A percentile compares a stretch with the other conserved stretches of the same genome.
These are phyloP conservation scores for Chaetops frenatus DNA, from an alignment of 2,113 vertebrate species.

Conservation along the genomic window DNA sequence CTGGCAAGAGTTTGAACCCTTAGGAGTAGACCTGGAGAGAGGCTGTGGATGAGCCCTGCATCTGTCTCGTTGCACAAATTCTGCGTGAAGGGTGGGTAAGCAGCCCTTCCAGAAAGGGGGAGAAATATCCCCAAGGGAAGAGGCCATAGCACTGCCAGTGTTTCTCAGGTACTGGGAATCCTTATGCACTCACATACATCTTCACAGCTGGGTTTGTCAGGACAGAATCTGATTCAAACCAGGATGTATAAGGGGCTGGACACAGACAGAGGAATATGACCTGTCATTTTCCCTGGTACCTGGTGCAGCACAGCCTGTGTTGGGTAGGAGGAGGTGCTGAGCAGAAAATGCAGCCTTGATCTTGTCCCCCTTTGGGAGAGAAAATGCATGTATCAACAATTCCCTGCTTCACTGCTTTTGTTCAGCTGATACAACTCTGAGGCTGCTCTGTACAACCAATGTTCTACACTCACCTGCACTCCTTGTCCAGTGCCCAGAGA, in stretches of 20 bases:
- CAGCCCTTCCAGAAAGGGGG: not conserved
- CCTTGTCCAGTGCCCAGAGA: not conserved
- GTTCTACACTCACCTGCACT: not conserved
- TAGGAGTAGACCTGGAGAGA: not conserved
- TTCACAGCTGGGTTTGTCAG: not conserved
- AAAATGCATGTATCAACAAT: not conserved
- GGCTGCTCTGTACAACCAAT: not conserved
- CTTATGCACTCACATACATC: not conserved
- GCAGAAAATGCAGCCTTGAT: not conserved
- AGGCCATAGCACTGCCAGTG: not conserved
- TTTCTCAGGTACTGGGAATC: not conserved
- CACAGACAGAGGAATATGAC: not conserved
- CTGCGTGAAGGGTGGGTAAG: not conserved
- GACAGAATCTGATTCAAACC: not conserved
- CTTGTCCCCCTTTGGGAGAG: not conserved
- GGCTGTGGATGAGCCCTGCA: not conserved
- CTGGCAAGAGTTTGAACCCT: not conserved
- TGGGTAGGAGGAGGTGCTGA: not conserved
- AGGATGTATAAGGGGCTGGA: not conserved
- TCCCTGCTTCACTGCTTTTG: not conserved
- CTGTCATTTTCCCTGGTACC: not conserved
- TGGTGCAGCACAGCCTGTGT: not conserved
- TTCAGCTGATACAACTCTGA: not conserved
- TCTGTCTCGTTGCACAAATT: not conserved
- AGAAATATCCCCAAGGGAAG: not conserved